Base-by-base conservation (phyloP, 2,113 vertebrate species). In the Thalassarche chlororhynchos region DNA sequence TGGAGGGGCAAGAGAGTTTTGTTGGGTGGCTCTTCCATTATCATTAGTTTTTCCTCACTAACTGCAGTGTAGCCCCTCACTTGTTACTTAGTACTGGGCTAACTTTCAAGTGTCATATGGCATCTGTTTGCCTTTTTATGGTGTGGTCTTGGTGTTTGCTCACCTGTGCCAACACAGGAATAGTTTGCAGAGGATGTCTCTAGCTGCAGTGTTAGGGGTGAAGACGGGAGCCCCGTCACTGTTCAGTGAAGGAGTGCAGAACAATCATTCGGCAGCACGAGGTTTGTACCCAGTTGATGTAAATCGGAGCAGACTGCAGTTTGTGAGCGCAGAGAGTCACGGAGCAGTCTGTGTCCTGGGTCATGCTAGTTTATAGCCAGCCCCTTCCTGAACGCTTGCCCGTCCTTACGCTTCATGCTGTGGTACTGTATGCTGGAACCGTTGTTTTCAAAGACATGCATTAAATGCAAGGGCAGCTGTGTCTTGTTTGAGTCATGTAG, bases 101-200 rank as follows among this genome's bases (percentile, higher is more conserved):
- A 42, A 46, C 29, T 46, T 55, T 40, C 1, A 9, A 51, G 58
- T 24, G 17, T 70, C 1, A 0, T n/a, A 4, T 72, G 44, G 58
- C 70, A 61, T 74, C 52, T 83, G 32, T 79, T 92, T 90, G 57
- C 74, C 54, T 87, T 89, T 87, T 58, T 60, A 2, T 40, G 68
- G 47, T 29, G 58, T 13, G 40, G 26, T 51, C 65, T 70, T 34
- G 12, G 10, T 92, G 93, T 97, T 97, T 96, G 83, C 89, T 96
- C 93, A 89, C 89, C 93, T 97, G 91, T 76, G n/a, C 84, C 60
- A 85, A 58, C 65, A 81, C 40, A 46, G 60, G 31, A 66, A 8
- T 16, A 29, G 28, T 81, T 88, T 75, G 66, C 74, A 87, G 64
- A 84, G 31, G 32, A 38, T 65, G 29, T 18, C 51, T 85, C 21